phyloP scores from a whole-genome alignment of 2,113 vertebrate species.

The Leuciscus idus region DNA sequence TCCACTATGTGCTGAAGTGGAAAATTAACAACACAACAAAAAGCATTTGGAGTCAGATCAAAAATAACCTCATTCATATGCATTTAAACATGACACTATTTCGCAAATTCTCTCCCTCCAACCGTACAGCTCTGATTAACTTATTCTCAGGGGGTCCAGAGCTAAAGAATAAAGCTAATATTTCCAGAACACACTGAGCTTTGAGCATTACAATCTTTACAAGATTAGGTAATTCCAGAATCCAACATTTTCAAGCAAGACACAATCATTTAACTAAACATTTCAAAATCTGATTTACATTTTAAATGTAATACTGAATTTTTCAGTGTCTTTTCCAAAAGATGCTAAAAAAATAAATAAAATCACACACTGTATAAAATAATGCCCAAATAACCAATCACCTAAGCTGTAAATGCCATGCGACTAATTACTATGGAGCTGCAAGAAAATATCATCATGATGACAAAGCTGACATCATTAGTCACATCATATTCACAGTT shows the following conservation, averaged over 20 bases:
- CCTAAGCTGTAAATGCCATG: too few species aligned
- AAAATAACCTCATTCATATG: conserved; percentile 49
- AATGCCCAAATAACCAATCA: too few species aligned
- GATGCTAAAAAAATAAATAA: too few species aligned
- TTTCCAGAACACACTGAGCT: neutral
- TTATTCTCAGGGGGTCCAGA: neutral
- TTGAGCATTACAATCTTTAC: neutral
- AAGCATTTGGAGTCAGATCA: conserved; percentile 13
- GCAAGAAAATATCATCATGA: neutral
- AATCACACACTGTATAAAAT: too few species aligned
- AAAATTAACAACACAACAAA: conserved; percentile 57
- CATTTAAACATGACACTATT: conserved; percentile 9
- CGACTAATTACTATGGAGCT: too few species aligned
- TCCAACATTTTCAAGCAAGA: neutral
- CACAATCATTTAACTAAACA: neutral
- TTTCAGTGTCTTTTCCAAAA: too few species aligned
- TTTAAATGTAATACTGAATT: neutral
- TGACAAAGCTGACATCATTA: neutral
- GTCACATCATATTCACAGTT: neutral
- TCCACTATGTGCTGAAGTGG: conserved; percentile 51
- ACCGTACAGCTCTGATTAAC: conserved; percentile 29
- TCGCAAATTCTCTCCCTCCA: conserved; percentile 15
- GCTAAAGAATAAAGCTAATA: neutral
- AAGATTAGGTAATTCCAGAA: too few species aligned
- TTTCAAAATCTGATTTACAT: neutral